Percentiles rank a stretch among this genome's conserved stretches.
phyloP scores from a whole-genome alignment of 2,888 invertebrate genomes.

The Lasioglossum pauxillum region DNA sequence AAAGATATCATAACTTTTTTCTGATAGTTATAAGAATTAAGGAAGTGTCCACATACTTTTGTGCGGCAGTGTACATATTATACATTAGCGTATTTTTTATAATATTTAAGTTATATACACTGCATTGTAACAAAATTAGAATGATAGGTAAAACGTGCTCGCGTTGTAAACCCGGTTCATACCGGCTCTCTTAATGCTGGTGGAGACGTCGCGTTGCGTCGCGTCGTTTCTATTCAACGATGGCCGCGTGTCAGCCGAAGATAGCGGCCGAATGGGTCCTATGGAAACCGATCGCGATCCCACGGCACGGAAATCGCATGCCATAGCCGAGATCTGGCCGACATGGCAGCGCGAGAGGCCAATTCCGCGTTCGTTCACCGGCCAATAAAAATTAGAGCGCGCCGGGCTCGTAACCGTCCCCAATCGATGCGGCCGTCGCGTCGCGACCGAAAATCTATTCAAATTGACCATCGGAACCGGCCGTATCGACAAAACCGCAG shows the following conservation, averaged over 20 bases:
- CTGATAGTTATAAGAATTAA: no score
- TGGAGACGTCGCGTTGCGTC: conserved; percentile 5
- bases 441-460: conserved; percentile 54
- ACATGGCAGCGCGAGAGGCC: conserved; percentile 15
- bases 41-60: no score
- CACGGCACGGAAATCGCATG: conserved; percentile 40
- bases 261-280: conserved; percentile 4
- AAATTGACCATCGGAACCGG: conserved; percentile 37
- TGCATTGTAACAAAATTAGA: no score
- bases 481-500: conserved; percentile 39
- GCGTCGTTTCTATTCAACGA: conserved; percentile 3
- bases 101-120: no score
- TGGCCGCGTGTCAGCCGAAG: not conserved
- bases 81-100: no score
- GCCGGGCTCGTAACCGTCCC: conserved; percentile 38
- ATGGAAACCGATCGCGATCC: conserved; percentile 31
- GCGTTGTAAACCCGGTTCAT: not conserved
- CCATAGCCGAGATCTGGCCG: conserved; percentile 11
- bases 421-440: conserved; percentile 48
- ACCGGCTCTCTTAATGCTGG: not conserved
- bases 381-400: conserved; percentile 53
- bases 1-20: no score
- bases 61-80: no score
- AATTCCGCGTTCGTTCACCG: conserved; percentile 56
- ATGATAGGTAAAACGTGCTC: no score